Evolutionary conservation across 2,797 vertebrate species (phyloP).

Genomic region (Poeciliopsis presidionis): DNA sequence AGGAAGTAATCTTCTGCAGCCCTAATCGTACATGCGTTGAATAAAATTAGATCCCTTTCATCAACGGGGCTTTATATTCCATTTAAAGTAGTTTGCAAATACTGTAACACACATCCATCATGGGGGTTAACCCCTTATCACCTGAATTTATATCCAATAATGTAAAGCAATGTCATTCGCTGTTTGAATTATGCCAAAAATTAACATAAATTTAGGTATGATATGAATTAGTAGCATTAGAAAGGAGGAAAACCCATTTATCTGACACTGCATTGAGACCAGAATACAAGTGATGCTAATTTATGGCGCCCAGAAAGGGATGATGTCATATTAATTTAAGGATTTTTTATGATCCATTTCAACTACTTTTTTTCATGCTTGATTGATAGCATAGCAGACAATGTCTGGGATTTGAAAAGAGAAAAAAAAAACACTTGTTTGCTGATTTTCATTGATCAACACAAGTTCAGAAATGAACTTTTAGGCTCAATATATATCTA

Average conservation of each 20-base stretch:
- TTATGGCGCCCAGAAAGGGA: background rate
- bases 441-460: background rate
- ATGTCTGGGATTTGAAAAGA: background rate
- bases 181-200: background rate
- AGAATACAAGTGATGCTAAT: background rate
- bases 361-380: background rate
- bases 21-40: conserved; percentile 25
- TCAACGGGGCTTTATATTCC: background rate
- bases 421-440: background rate
- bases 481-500: background rate
- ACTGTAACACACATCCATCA: background rate
- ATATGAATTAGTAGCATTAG: background rate
- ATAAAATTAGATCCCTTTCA: conserved; percentile 11
- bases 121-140: background rate
- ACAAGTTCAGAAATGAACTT: background rate
- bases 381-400: background rate
- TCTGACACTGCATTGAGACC: background rate
- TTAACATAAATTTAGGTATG: background rate
- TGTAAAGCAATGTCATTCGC: background rate
- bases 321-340: background rate
- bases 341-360: background rate
- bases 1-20: conserved; percentile 13
- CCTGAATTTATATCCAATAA: background rate
- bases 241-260: background rate
- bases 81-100: background rate